Percentiles rank a stretch among this genome's conserved stretches.
phyloP scores from a whole-genome alignment of 2,797 vertebrate genomes.

The Apogon hyalosoma region DNA sequence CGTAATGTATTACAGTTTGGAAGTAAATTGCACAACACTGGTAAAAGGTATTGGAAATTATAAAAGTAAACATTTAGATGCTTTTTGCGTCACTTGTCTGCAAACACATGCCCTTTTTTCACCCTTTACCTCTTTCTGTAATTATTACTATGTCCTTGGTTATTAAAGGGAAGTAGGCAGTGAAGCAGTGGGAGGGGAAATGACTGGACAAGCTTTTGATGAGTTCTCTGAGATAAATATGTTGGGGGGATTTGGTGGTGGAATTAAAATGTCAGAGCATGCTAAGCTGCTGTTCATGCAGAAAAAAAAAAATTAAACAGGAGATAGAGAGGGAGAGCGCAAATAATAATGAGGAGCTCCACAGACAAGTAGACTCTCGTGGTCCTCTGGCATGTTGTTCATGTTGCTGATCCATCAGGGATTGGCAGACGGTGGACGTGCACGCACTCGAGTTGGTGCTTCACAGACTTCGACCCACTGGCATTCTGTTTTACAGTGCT shows the following conservation, averaged over 20 bases:
- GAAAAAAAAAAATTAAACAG: conserved; percentile 46
- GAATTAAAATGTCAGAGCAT: conserved; percentile 80
- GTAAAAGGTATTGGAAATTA: too few species aligned
- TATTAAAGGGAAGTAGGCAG: conserved; percentile 49
- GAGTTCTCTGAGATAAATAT: conserved; percentile 77
- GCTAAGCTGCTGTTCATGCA: conserved; percentile 76
- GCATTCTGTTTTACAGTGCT: conserved; percentile 51
- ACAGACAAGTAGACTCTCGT: conserved; percentile 51
- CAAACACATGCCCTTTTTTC: conserved; percentile 37
- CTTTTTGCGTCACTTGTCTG: conserved; percentile 15
- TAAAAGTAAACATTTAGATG: conserved; percentile 21
- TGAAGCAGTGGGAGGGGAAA: conserved; percentile 48
- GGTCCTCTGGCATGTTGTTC: conserved; percentile 52
- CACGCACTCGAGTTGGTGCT: conserved; percentile 38
- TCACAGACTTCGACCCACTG: conserved; percentile 53
- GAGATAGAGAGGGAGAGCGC: conserved; percentile 34
- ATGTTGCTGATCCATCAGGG: conserved; percentile 53
- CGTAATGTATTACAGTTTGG: too few species aligned
- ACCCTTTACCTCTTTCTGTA: conserved; percentile 34
- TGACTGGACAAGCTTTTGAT: conserved; percentile 70
- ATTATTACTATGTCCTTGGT: conserved; percentile 58
- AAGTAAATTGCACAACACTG: too few species aligned
- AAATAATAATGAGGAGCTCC: conserved; percentile 47
- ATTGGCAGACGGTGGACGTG: conserved; percentile 50
- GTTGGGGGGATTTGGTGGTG: conserved; percentile 71